Base-by-base conservation (phyloP, 2,797 vertebrate genomes). In the Microctenopoma stevenorrisi region DNA sequence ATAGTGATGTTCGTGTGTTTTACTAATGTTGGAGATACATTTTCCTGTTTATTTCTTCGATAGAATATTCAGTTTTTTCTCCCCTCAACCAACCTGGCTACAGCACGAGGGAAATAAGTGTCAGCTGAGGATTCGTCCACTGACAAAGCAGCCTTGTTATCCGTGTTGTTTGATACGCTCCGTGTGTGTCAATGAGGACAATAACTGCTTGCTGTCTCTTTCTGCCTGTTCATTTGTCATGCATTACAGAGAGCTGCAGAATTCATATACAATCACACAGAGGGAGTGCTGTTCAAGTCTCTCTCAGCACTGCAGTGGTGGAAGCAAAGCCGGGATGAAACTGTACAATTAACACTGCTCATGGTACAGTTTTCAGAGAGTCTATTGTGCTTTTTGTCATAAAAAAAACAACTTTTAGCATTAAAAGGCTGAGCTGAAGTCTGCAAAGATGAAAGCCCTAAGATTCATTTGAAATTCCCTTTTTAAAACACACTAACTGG, bases 171-270 rank as follows among this genome's bases (percentile, higher is more conserved):
- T 54, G 76, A 75, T 58, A 76, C 71, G 75, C 92, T 94, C 86
- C 81, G 87, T 94, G 90, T 93, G 86, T 92, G 93, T 92, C 93
- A 90, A 71, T 86, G 89, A 83, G 86, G 89, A 86, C 90, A 90
- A 74, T 81, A 88, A 91, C 83, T 82, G 84, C 76, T 81, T 69
- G 59, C 42, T 87, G 84, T 66, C 70, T 82, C 62, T 88, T 22
- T 22, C 75, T 82, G 76, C 25, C 68, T 69, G 30, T 74, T 72
- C 63, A 84, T 90, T 87, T 71, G 58, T 90, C 84, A 86, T 78
- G 52, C 52, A 69, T 86, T 75, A 72, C 83, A 66, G 62, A 86
- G 56, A 89, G 85, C 86, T 75, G 76, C 64, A 79, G 82, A 82
- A 89, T 84, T 73, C 78, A 86, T 60, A 82, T 30, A 53, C 71